A percentile compares a stretch with the other conserved stretches of the same genome.
These are phyloP conservation scores for Muscicapa striata DNA, from an alignment of 2,797 vertebrate genomes.

Conservation along the genomic window DNA sequence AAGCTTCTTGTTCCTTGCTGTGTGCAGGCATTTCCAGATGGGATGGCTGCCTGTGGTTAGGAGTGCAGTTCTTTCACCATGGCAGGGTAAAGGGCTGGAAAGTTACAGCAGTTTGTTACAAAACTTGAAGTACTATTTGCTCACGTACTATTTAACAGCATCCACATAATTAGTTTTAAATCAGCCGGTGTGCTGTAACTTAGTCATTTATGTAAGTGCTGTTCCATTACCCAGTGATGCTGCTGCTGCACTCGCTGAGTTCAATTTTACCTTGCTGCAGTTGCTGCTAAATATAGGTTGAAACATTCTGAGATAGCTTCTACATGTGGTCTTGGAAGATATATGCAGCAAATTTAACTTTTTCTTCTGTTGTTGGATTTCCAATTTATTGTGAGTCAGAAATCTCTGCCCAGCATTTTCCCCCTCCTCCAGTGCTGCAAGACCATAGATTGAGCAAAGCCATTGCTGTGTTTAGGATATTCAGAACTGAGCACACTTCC, in stretches of 20 bases:
- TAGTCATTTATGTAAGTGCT: slow-evolving; percentile 26
- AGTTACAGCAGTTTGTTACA: slow-evolving; percentile 10
- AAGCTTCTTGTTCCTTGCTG: not conserved
- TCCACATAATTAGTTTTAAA: slow-evolving; percentile 35
- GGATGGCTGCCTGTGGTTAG: not conserved
- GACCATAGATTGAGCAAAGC: not conserved
- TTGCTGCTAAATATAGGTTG: slow-evolving; percentile 2
- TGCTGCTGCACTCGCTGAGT: not conserved
- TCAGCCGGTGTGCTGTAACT: not conserved
- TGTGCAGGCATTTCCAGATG: not conserved
- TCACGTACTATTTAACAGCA: slow-evolving; percentile 14
- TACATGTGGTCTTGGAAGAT: slow-evolving; percentile 12
- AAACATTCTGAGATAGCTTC: not conserved
- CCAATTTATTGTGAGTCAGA: not conserved
- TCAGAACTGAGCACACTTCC: not conserved
- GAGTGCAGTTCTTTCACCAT: not conserved
- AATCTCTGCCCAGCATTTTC: not conserved
- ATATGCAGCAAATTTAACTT: not conserved
- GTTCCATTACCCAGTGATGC: slow-evolving; percentile 17
- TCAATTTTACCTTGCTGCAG: slow-evolving; percentile 43
- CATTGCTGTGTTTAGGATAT: not conserved
- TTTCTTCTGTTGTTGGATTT: not conserved
- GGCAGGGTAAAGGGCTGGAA: not conserved
- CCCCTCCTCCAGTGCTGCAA: not conserved
- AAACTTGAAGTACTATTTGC: slow-evolving; percentile 10